Percentiles rank a stretch among this genome's conserved stretches.
Evolutionary conservation across 1,140 invertebrate genomes (phyloP).

Genomic region (Drosophila kohkoa): DNA sequence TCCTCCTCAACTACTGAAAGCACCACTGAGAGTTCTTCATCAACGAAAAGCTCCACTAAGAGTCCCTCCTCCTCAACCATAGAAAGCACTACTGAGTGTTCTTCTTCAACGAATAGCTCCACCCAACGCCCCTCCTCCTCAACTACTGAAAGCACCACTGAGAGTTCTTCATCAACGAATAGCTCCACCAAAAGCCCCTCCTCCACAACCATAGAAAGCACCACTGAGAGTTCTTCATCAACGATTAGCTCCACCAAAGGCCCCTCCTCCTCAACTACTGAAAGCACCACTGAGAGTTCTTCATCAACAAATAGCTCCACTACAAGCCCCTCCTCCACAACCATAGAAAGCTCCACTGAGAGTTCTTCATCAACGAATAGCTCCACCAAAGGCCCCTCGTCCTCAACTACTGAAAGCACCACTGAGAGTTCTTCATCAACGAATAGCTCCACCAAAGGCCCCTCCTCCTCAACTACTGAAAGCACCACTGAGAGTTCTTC

Average conservation of each 20-base stretch:
- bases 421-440: too few species aligned
- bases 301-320: neutral
- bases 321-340: neutral
- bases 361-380: too few species aligned
- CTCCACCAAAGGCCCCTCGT: too few species aligned
- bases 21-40: constrained; percentile 1
- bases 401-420: too few species aligned
- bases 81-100: neutral
- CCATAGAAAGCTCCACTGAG: neutral
- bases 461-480: too few species aligned
- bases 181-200: neutral
- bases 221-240: neutral
- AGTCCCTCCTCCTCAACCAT: neutral
- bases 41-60: constrained; percentile 4
- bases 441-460: too few species aligned
- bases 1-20: neutral
- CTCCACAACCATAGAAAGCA: neutral
- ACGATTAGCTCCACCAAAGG: too few species aligned
- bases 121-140: too few species aligned
- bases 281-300: neutral
- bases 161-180: too few species aligned
- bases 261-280: too few species aligned
- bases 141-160: too few species aligned
- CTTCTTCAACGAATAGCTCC: too few species aligned
- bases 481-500: neutral